Conservation (phyloP, 2,113 vertebrate genomes). For the Notothenia coriiceps region DNA sequence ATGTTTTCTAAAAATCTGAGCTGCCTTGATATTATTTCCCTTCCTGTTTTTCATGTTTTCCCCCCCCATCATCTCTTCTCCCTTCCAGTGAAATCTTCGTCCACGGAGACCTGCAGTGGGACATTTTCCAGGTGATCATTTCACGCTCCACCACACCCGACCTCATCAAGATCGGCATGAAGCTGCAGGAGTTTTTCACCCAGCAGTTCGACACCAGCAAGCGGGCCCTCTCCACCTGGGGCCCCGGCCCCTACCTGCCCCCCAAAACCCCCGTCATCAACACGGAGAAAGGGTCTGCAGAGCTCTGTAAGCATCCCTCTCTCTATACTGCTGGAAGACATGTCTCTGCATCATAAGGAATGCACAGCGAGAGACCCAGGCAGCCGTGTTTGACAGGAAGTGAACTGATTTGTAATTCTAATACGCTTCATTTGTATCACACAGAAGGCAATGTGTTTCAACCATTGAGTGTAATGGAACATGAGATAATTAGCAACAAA, state of each 20-base stretch:
- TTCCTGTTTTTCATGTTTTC: not conserved
- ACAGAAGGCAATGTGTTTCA: conserved; percentile 21
- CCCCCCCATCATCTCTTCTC: too few species aligned
- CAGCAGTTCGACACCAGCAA: conserved; percentile 99
- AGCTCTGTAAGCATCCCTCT: conserved; percentile 88
- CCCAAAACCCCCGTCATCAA: conserved; percentile 91
- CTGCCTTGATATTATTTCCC: not conserved
- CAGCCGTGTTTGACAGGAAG: conserved; percentile 28
- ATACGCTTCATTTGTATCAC: conserved; percentile 41
- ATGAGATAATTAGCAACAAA: conserved; percentile 29
- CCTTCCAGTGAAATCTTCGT: conserved; percentile 93
- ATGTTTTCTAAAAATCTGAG: not conserved
- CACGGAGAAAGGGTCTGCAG: conserved; percentile 89
- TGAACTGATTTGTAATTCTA: conserved; percentile 57
- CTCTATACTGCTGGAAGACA: conserved; percentile 1
- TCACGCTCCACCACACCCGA: conserved; percentile 98
- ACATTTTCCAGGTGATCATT: conserved; percentile 99
- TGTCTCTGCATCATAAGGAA: conserved; percentile 14
- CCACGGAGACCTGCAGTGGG: conserved; percentile 98
- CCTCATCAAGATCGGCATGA: conserved; percentile 99
- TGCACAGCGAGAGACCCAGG: conserved; percentile 11
- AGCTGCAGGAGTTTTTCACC: conserved; percentile 99
- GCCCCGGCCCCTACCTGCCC: conserved; percentile 94
- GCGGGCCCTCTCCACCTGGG: conserved; percentile 96
- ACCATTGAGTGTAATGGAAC: conserved; percentile 42